Conservation (phyloP, 2,888 invertebrate species). For the Mythimna impura region DNA sequence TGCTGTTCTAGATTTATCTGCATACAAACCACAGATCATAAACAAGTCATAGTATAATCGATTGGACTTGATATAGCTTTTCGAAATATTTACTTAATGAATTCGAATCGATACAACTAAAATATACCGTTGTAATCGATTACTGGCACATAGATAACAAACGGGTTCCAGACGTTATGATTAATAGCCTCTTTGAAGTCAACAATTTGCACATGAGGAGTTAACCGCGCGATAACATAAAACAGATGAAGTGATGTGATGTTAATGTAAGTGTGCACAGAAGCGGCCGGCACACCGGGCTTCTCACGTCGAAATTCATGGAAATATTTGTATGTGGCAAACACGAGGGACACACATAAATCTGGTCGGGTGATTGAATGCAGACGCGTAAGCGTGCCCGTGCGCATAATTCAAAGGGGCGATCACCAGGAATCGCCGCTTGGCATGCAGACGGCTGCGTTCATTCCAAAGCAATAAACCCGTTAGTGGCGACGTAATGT, state of each 20-base stretch:
- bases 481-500: constrained; percentile 86
- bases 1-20: constrained; percentile 1
- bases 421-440: constrained; percentile 87
- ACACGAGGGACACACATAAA: constrained; percentile 83
- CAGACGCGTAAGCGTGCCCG: constrained; percentile 86
- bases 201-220: constrained; percentile 44
- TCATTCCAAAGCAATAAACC: constrained; percentile 87
- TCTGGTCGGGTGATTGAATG: constrained; percentile 84
- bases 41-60: constrained; percentile 27
- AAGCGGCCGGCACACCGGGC: constrained; percentile 53
- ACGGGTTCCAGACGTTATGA: constrained; percentile 47
- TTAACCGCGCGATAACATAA: constrained; percentile 52
- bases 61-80: constrained; percentile 27
- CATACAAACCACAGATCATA: constrained; percentile 13
- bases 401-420: constrained; percentile 89
- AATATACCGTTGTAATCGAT: constrained; percentile 45
- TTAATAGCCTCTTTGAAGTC: constrained; percentile 38
- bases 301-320: constrained; percentile 80
- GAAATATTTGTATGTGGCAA: constrained; percentile 82
- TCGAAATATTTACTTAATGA: constrained; percentile 44
- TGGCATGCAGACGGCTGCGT: constrained; percentile 87
- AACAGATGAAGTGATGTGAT: constrained; percentile 49
- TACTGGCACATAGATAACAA: constrained; percentile 39
- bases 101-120: constrained; percentile 26
- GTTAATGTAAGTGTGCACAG: constrained; percentile 51